Percentiles rank a stretch among this genome's conserved stretches.
phyloP scores from a whole-genome alignment of 2,113 vertebrate genomes.

The Silurus asotus region DNA sequence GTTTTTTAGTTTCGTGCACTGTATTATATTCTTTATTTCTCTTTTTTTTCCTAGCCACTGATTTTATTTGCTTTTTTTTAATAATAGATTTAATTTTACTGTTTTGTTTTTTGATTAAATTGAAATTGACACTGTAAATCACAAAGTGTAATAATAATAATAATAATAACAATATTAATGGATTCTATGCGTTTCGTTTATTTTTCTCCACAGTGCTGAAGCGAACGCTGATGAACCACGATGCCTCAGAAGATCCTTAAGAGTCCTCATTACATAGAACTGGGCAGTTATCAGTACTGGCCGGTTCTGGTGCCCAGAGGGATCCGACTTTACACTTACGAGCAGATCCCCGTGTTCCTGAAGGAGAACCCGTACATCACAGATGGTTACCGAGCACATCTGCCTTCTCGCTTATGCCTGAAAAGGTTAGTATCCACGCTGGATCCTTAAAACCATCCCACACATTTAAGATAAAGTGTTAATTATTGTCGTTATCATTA shows the following conservation, averaged over 20 bases:
- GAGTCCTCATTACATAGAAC: conserved; percentile 90
- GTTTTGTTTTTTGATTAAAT: too few species aligned
- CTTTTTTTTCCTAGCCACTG: too few species aligned
- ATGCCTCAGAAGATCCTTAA: conserved; percentile 91
- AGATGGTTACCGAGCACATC: conserved; percentile 93
- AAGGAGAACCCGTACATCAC: conserved; percentile 98
- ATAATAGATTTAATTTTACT: too few species aligned
- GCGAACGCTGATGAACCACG: conserved; percentile 37
- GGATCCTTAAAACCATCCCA: background rate
- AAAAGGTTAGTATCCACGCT: conserved; percentile 77
- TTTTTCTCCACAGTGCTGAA: background rate
- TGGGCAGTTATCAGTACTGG: conserved; percentile 94
- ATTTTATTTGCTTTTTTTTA: too few species aligned
- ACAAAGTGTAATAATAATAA: too few species aligned
- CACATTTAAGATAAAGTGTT: background rate
- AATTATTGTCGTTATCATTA: background rate
- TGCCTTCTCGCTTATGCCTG: conserved; percentile 90
- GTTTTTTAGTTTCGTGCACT: too few species aligned
- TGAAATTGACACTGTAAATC: too few species aligned
- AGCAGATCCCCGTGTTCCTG: conserved; percentile 92
- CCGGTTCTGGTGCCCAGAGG: conserved; percentile 88
- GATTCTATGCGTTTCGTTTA: background rate
- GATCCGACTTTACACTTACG: conserved; percentile 92
- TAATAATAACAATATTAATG: too few species aligned
- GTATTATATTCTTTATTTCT: too few species aligned